Base-by-base conservation (phyloP, 2,797 vertebrate genomes). In the Ptychadena robeensis region DNA sequence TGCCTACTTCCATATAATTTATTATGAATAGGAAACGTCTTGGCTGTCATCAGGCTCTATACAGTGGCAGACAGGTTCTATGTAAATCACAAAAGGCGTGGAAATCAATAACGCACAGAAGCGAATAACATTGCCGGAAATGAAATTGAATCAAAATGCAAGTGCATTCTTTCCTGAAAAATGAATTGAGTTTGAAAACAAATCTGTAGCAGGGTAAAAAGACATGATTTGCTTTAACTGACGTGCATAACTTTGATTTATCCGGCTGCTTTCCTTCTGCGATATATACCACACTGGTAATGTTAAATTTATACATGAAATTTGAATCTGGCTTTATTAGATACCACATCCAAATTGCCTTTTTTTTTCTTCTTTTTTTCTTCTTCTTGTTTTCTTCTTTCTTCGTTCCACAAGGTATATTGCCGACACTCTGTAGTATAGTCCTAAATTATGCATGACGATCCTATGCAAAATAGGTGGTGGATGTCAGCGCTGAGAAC, bases 221-320 rank as follows among this genome's bases (percentile, higher is more conserved):
- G 72, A 76, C 83, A 80, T 76, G 78, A 85, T 85, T 85, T 85
- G 72, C 83, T 80, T 75, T 85, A 85, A 85, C 78, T 80, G 83
- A 81, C 40, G 80, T 63, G 57, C 78, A 85, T 80, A 80, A 85
- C 65, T 85, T 72, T 80, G 83, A 85, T 85, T 80, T 80, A 85
- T 85, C 53, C 48, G 6, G 25, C 66, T 63, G 64, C 48, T 65
- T 64, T 85, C 76, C 61, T 14, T 71, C 35, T 71, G 28, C 66
- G 14, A 11, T 68, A 64, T 65, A 63, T 59, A 67, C 14, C 68
- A 48, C 63, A 72, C 70, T 61, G 72, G 83, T 85, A 85, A 85
- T 85, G 83, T 85, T 85, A 81, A 85, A 85, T 85, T 85, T 85
- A 85, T 85, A 85, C 83, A 85, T 85, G 78, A 73, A 85, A 85